Evolutionary conservation across 2,797 vertebrate genomes (phyloP), one percentile per base, ranked within the genome.

Genomic region (Tokudaia tokunoshimensis): DNA sequence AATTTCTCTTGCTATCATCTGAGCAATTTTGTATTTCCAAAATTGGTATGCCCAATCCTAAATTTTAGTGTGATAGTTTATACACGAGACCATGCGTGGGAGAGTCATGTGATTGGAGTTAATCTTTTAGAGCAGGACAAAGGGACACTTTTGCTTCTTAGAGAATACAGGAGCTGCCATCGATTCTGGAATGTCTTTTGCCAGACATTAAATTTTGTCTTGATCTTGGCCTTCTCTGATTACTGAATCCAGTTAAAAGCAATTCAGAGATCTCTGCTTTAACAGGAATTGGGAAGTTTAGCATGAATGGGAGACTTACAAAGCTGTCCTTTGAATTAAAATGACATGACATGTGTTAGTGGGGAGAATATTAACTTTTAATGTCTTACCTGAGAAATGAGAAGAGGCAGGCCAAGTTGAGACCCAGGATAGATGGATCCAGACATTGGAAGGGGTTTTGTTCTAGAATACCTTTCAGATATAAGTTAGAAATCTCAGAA

Each of bases 401-500:
- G 47, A 92, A 10, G 37, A 47, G 34, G n/a, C 92, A 79, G 2
- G 52, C 17, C 76, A n/a, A 63, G 57, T 65, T 80, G 63, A 91
- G 11, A 44, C 74, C 24, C 63, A 83, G 37, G 59, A 65, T 80
- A 47, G 37, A 6, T 67, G 31, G 41, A 84, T 20, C 15, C 37
- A 81, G 29, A 5, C 59, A 26, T 52, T 47, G 14, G 41, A 93
- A 94, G 29, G 34, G 61, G 10, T 92, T 93, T 91, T 11, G 24
- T 85, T 92, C 57, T 94, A 92, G 57, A 83, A 92, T 70, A 13
- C 65, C 41, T 94, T 70, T 10, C 50, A 90, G 26, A 3, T 84
- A 63, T n/a, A 61, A 84, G 19, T 1, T 57, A 55, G 19, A 34
- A 72, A 0, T 76, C 37, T 74, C 81, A 89, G 78, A 65, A 20